phyloP scores from a whole-genome alignment of 1,140 invertebrate species.

The Aphaenogaster floridana region DNA sequence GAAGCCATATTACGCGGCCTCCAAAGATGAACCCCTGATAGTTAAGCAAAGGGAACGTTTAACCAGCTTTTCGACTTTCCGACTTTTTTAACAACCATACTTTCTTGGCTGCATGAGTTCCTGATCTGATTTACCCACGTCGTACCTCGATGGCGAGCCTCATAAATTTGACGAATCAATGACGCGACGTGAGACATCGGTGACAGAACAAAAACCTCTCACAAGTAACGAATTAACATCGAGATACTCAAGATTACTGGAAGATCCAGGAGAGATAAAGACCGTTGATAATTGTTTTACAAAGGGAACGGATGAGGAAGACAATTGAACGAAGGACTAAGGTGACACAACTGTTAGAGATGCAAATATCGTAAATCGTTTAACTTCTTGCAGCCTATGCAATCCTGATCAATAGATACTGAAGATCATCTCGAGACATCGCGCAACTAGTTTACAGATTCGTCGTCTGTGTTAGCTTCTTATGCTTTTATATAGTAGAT shows the following conservation, averaged over 20 bases:
- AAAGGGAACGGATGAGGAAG: neutral
- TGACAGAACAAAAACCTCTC: neutral
- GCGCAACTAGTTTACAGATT: conserved; percentile 19
- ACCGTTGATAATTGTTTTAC: neutral
- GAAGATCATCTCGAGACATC: conserved; percentile 83
- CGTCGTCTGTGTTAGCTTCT: neutral
- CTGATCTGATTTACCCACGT: conserved; percentile 75
- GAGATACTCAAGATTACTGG: neutral
- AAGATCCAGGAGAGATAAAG: neutral
- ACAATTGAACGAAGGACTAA: neutral
- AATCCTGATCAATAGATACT: conserved; percentile 80
- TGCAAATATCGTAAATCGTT: conserved; percentile 40
- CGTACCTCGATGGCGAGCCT: conserved; percentile 66
- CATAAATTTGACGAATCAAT: conserved; percentile 48
- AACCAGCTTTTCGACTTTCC: conserved; percentile 50
- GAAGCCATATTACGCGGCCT: conserved; percentile 46
- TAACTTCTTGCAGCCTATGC: conserved; percentile 57
- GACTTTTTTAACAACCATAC: conserved; percentile 50
- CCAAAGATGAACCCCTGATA: conserved; percentile 49
- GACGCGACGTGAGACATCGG: neutral
- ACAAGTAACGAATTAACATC: neutral
- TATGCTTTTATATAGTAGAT: conserved; percentile 32
- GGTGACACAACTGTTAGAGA: neutral
- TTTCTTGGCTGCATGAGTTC: conserved; percentile 66
- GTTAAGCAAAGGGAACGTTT: conserved; percentile 40